Base-by-base conservation (phyloP, 2,797 vertebrate species). In the Acanthurus lineatus region DNA sequence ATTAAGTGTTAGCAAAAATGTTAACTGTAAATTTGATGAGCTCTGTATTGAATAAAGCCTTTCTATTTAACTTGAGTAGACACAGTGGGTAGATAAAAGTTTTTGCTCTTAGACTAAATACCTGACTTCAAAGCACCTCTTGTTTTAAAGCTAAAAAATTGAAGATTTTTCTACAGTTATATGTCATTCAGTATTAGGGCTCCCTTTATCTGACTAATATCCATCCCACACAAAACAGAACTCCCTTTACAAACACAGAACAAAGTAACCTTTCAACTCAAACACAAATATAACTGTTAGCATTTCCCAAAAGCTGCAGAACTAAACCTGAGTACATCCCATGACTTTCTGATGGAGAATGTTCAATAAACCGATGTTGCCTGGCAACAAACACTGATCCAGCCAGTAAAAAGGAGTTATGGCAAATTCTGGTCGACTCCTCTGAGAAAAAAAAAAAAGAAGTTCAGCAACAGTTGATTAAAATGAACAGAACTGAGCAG, bases 301-400 rank as follows among this genome's bases (percentile, higher is more conserved):
- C 60, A 58, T 82, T 84, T 79, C 60, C 67, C 28, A 70, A 71
- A 83, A 77, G 20, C 57, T 35, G 74, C 60, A 68, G 54, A 70
- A 61, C 10, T 58, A 58, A 62, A 59, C 73, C 52, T 59, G 45
- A 48, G 54, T 73, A 65, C 62, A 83, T 73, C 45, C 49, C 38
- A n/a, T 59, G 74, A 72, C 79, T 79, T 79, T 74, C 65, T 78
- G 81, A 84, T 59, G 40, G 60, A 72, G 76, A 72, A 19, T 75
- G 51, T 73, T 90, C 76, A 87, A 85, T 85, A 89, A 88, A 86
- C 71, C 66, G 67, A 91, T 84, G 91, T 93, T 93, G 91, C 92
- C 86, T 77, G 82, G 92, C 90, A 91, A 92, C 91, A 85, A 81
- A 87, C 76, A 77, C 77, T 44, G 49, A 59, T 79, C 66, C 67